Conservation (phyloP, 2,797 vertebrate species). For the Hephaestus fuliginosus region DNA sequence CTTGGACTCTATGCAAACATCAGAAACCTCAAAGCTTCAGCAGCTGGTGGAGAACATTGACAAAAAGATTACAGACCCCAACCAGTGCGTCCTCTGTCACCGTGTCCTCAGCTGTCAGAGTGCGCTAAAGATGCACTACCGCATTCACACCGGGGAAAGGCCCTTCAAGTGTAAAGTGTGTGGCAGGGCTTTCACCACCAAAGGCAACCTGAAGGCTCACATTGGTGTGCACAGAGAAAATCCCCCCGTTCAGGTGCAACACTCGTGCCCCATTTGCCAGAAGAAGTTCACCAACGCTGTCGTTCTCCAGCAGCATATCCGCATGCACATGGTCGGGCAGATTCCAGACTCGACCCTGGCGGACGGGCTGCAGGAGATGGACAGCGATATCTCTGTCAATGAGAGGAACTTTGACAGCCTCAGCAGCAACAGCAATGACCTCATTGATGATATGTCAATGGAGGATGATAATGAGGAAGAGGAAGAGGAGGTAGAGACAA, state of each 20-base stretch:
- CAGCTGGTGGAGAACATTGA: constrained; percentile 98
- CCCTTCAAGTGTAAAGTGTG: constrained; percentile 98
- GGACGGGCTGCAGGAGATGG: constrained; percentile 89
- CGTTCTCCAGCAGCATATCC: constrained; percentile 97
- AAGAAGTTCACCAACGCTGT: constrained; percentile 98
- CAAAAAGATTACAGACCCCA: constrained; percentile 94
- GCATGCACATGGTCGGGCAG: constrained; percentile 97
- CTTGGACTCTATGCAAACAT: constrained; percentile 92
- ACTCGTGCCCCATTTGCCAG: constrained; percentile 98
- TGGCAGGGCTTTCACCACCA: constrained; percentile 97
- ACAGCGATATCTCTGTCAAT: constrained; percentile 84
- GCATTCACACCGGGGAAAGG: constrained; percentile 97
- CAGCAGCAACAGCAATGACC: constrained; percentile 90
- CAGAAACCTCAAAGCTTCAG: constrained; percentile 98
- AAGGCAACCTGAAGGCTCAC: constrained; percentile 98
- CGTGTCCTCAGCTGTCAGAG: constrained; percentile 98
- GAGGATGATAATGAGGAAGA: constrained; percentile 87
- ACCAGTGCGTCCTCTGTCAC: constrained; percentile 96
- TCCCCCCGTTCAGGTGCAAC: constrained; percentile 93
- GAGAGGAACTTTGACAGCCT: constrained; percentile 89
- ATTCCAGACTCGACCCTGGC: constrained; percentile 88
- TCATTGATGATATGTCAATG: constrained; percentile 92
- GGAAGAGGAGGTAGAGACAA: constrained; percentile 71
- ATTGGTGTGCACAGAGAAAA: constrained; percentile 94
- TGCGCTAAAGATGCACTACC: constrained; percentile 98